These are phyloP conservation scores for Ictalurus furcatus DNA, from an alignment of 2,113 vertebrate species.

Conservation along the genomic window DNA sequence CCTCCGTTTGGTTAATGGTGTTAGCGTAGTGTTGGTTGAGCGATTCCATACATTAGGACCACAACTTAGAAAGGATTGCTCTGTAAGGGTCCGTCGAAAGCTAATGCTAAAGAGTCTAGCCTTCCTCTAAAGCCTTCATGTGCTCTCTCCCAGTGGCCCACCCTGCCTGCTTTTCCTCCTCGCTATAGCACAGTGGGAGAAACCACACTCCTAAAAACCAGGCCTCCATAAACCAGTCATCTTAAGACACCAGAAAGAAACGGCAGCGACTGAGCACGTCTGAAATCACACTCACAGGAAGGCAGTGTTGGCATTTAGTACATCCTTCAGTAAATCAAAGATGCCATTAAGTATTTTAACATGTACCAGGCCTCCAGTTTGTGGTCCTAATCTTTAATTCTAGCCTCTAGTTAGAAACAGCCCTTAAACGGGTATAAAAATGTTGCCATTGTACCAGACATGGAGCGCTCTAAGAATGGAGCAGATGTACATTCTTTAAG, in stretches of 20 bases:
- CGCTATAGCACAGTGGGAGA: not conserved
- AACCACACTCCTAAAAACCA: conserved; percentile 10
- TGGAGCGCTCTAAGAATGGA: conserved; percentile 28
- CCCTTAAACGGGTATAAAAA: conserved; percentile 40
- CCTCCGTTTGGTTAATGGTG: conserved; percentile 2
- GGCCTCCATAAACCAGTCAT: conserved; percentile 28
- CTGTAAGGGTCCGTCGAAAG: conserved; percentile 1
- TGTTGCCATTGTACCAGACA: conserved; percentile 31
- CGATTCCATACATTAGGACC: conserved; percentile 41
- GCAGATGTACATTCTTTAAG: conserved; percentile 49
- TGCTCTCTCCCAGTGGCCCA: conserved; percentile 38
- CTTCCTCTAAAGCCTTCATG: conserved; percentile 40
- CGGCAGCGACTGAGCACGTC: not conserved
- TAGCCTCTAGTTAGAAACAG: conserved; percentile 41
- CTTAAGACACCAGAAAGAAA: conserved; percentile 5
- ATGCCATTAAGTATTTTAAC: conserved; percentile 35
- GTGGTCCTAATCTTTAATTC: conserved; percentile 39
- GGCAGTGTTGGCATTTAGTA: conserved; percentile 27
- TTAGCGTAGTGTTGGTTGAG: conserved; percentile 43
- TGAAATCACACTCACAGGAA: conserved; percentile 33
- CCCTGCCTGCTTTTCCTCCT: conserved; percentile 38
- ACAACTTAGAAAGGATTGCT: conserved; percentile 34
- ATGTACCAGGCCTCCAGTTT: conserved; percentile 30
- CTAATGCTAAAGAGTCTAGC: conserved; percentile 12
- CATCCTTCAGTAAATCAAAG: conserved; percentile 41